Percentiles rank a stretch among this genome's conserved stretches.
Evolutionary conservation across 2,113 vertebrate genomes (phyloP).

Genomic region (Thermophis baileyi): DNA sequence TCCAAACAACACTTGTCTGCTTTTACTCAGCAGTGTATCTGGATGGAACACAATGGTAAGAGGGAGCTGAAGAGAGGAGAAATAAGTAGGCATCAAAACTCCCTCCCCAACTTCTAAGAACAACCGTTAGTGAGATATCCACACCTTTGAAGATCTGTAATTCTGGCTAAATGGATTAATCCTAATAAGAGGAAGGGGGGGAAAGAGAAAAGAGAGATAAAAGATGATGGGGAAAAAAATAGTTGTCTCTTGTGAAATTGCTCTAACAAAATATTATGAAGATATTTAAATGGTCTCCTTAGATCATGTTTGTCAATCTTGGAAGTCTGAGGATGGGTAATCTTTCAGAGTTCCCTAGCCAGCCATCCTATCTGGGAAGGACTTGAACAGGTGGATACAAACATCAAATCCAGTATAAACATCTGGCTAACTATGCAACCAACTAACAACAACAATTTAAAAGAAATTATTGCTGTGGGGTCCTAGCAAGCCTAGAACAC

Average conservation of each 20-base stretch:
- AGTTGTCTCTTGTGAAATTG: not conserved
- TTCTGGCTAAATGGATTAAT: not conserved
- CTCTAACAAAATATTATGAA: not conserved
- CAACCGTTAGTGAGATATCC: too few species aligned
- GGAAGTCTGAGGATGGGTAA: too few species aligned
- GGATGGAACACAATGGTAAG: not conserved
- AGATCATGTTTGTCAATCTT: not conserved
- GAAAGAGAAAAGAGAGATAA: not conserved
- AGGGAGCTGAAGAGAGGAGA: not conserved
- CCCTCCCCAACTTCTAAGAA: not conserved
- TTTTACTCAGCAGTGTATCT: not conserved
- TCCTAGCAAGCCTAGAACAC: not conserved
- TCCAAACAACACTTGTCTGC: not conserved
- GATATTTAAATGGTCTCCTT: not conserved
- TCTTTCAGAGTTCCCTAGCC: not conserved
- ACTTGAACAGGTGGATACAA: not conserved
- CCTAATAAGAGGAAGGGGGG: not conserved
- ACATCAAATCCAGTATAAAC: not conserved
- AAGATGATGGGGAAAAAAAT: not conserved
- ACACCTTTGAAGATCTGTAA: not conserved
- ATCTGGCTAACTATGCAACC: not conserved
- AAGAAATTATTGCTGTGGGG: not conserved
- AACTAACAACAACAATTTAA: not conserved
- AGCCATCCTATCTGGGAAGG: not conserved
- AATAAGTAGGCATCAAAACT: not conserved